Base-by-base conservation (phyloP, 2,113 vertebrate genomes). In the Sinocyclocheilus anshuiensis region DNA sequence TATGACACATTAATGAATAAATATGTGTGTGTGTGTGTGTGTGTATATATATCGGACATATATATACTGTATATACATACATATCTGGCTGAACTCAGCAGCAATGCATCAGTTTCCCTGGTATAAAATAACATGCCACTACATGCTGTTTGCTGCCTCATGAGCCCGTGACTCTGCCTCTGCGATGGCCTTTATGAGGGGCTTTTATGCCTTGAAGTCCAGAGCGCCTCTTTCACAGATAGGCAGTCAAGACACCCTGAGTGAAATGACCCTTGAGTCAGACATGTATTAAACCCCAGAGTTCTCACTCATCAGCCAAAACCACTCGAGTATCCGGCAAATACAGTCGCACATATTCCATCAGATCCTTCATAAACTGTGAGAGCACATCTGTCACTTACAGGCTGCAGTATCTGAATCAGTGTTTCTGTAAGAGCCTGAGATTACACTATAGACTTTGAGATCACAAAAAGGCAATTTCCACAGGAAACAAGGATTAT, bases 151-250 rank as follows among this genome's bases (percentile, higher is more conserved):
- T 29, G 29, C 29, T 29, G 29, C 29, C 29, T 29, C 29, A 29
- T 29, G 2, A 2, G 29, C 29, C 29, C 29, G 29, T 29, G 29
- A 29, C 29, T 29, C 29, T 29, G 29, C 29, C 29, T 29, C 29
- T 39, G n/a, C 22, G 81, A 59, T 74, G 50, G 59, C 69, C 82
- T 75, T 84, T 84, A 84, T 4, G 33, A 61, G 53, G 53, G 24
- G 69, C 50, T 74, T 84, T 84, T 74, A 33, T 75, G 82, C 69
- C 69, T 55, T 84, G 22, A 39, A 59, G 69, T 84, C 72, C 53
- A 36, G 82, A 69, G 57, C 53, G 13, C 33, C 69, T 75, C 72
- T 59, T 50, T 72, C 67, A 57, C 81, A 57, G 81, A 84, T 57
- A 74, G 22, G 16, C 48, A 69, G 72, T 84, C 81, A 57, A 74